Conservation (phyloP, 2,888 invertebrate genomes). For the Polymixis lichenea region DNA sequence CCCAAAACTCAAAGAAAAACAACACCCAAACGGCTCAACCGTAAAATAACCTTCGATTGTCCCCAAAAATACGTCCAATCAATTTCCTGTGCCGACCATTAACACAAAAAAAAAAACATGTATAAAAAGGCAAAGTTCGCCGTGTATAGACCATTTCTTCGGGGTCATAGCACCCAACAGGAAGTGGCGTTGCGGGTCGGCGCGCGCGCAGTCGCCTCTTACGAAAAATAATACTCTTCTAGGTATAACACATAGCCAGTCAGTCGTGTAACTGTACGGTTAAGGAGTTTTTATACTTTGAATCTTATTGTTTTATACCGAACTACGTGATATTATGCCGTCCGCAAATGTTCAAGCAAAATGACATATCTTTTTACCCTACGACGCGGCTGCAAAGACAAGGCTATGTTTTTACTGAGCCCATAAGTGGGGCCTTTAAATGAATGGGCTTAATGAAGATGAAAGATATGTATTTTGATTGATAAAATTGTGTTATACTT, state of each 20-base stretch:
- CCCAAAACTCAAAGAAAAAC: constrained; percentile 47
- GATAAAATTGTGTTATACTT: constrained; percentile 50
- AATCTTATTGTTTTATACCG: constrained; percentile 60
- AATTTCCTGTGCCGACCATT: constrained; percentile 86
- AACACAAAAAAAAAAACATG: constrained; percentile 73
- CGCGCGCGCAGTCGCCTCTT: constrained; percentile 83
- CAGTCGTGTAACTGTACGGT: constrained; percentile 79
- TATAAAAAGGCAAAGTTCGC: constrained; percentile 82
- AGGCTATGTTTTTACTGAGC: background rate
- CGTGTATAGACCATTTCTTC: constrained; percentile 85
- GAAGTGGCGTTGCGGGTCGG: constrained; percentile 88
- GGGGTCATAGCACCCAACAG: constrained; percentile 90
- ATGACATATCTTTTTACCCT: constrained; percentile 11
- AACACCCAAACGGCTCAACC: constrained; percentile 73
- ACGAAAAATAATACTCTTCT: constrained; percentile 88
- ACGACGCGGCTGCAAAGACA: background rate
- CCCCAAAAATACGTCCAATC: constrained; percentile 77
- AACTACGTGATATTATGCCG: constrained; percentile 60
- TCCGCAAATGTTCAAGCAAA: constrained; percentile 29
- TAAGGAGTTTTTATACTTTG: constrained; percentile 63
- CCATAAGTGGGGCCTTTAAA: constrained; percentile 25
- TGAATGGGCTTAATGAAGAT: constrained; percentile 41
- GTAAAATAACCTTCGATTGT: constrained; percentile 83
- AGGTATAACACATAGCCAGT: constrained; percentile 84
- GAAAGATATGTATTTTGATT: constrained; percentile 39